These are phyloP conservation scores for Melanerpes aurifrons DNA, from an alignment of 2,113 vertebrate species.

Conservation along the genomic window DNA sequence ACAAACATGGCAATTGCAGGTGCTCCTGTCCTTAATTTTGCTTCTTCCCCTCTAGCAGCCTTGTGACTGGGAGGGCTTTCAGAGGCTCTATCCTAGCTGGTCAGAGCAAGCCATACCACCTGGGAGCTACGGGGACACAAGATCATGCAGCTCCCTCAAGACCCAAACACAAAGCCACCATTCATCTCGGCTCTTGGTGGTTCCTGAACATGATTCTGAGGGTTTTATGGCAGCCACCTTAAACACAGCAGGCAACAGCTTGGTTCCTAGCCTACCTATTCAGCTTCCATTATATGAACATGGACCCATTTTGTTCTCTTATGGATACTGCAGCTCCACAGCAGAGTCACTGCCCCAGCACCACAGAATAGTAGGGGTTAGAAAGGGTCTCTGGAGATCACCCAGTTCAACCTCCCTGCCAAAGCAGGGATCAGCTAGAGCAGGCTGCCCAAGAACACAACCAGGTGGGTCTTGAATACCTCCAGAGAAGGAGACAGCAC, in stretches of 20 bases:
- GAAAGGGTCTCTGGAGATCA: not conserved
- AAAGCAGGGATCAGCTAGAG: not conserved
- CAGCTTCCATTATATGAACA: not conserved
- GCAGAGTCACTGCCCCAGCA: not conserved
- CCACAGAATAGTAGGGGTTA: not conserved
- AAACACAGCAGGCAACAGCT: not conserved
- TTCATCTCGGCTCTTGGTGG: rapidly evolving
- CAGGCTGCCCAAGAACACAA: not conserved
- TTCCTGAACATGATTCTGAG: rapidly evolving
- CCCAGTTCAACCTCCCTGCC: not conserved
- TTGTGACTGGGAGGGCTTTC: not conserved
- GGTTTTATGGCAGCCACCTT: not conserved
- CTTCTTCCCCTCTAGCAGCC: not conserved
- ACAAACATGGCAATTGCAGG: not conserved
- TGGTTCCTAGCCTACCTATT: not conserved
- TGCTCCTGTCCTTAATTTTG: not conserved
- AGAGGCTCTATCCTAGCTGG: not conserved
- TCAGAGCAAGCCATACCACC: not conserved
- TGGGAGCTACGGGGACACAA: not conserved
- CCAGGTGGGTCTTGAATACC: not conserved
- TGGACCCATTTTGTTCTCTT: not conserved
- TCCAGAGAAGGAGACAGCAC: not conserved
- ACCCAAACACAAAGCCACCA: not conserved
- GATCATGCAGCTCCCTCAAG: not conserved
- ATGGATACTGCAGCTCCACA: rapidly evolving